phyloP scores from a whole-genome alignment of 2,888 invertebrate species.

The Heliconius ethilla region DNA sequence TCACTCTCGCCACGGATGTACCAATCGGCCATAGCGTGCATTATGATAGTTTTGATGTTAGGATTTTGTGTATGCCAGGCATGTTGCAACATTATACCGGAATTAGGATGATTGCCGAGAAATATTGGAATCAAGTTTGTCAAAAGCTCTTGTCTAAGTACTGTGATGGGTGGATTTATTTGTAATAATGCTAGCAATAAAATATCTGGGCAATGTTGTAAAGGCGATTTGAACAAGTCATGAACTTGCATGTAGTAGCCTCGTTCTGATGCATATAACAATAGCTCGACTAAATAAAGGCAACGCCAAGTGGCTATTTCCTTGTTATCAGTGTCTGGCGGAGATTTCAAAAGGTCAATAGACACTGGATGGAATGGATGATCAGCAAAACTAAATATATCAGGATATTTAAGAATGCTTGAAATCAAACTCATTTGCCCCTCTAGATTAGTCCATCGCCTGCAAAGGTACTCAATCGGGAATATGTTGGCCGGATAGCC shows the following conservation, averaged over 20 bases:
- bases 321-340: slow-evolving; percentile 97
- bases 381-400: slow-evolving; percentile 97
- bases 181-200: slow-evolving; percentile 94
- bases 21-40: slow-evolving; percentile 99
- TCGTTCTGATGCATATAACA: slow-evolving; percentile 93
- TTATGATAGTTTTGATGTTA: slow-evolving; percentile 90
- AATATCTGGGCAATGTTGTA: slow-evolving; percentile 97
- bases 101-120: slow-evolving; percentile 97
- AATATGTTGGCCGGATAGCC: slow-evolving; percentile 87
- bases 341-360: slow-evolving; percentile 94
- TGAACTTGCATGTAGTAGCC: slow-evolving; percentile 91
- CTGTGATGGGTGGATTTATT: slow-evolving; percentile 89
- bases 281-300: slow-evolving; percentile 92
- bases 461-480: slow-evolving; percentile 94
- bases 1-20: slow-evolving; percentile 96
- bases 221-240: slow-evolving; percentile 95
- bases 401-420: slow-evolving; percentile 93
- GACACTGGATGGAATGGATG: slow-evolving; percentile 93
- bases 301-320: slow-evolving; percentile 97
- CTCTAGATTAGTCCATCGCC: slow-evolving; percentile 96
- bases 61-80: slow-evolving; percentile 94
- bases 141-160: slow-evolving; percentile 92
- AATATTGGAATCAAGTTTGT: slow-evolving; percentile 95
- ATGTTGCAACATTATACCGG: slow-evolving; percentile 96
- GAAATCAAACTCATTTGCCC: slow-evolving; percentile 95